A percentile compares a stretch with the other conserved stretches of the same genome.
These are phyloP conservation scores for mouse (Mus musculus) DNA, from an alignment of 2,113 vertebrate species.

Conservation along the genomic window GRCm39 chr13:108419501-108420000, in stretches of 20 bases:
- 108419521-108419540: constrained; percentile 85
- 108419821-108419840: background rate
- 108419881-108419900: constrained; percentile 48
- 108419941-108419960: constrained; percentile 43
- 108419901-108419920: constrained; percentile 58
- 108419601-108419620: constrained; percentile 50
- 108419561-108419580: constrained; percentile 47
- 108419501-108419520: constrained; percentile 74
- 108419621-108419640: constrained; percentile 32
- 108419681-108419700: constrained; percentile 24
- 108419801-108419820: background rate
- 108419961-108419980: constrained; percentile 41
- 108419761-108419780: background rate
- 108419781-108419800: constrained; percentile 31
- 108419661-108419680: constrained; percentile 47
- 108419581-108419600: constrained; percentile 56
- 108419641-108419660: constrained; percentile 46
- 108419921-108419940: background rate
- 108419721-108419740: constrained; percentile 43
- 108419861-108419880: constrained; percentile 36
- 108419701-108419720: background rate
- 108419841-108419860: background rate
- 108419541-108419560: constrained; percentile 85
- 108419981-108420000: constrained; percentile 20
- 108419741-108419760: constrained; percentile 23